These are phyloP conservation scores for Fopius arisanus DNA, from an alignment of 1,140 invertebrate genomes.

Conservation along the genomic window DNA sequence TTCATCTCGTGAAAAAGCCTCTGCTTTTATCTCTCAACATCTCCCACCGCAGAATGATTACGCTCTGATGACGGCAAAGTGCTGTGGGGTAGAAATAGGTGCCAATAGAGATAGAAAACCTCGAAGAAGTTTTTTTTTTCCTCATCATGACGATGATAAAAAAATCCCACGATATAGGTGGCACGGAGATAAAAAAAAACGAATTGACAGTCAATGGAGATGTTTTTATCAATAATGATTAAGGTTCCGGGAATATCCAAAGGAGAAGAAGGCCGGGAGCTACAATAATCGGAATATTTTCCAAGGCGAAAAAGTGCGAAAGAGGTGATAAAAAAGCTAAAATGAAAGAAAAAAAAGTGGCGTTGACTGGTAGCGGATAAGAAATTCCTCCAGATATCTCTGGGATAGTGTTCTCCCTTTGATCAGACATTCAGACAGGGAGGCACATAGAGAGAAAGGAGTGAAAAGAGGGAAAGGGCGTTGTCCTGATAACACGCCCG, in stretches of 20 bases:
- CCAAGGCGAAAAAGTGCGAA: background rate
- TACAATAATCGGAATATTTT: background rate
- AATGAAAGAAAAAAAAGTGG: background rate
- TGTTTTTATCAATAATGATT: background rate
- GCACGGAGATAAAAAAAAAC: background rate
- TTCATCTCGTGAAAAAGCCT: background rate
- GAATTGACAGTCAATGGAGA: background rate
- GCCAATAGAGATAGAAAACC: background rate
- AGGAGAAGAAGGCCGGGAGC: background rate
- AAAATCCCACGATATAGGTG: background rate
- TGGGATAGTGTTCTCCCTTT: slow-evolving; percentile 5
- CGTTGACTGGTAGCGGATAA: slow-evolving; percentile 5
- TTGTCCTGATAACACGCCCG: slow-evolving; percentile 8
- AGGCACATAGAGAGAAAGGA: background rate
- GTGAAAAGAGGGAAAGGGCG: background rate
- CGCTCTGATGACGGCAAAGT: background rate
- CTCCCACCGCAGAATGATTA: background rate
- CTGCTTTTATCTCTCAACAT: too few relatives aligned
- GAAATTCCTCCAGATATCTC: slow-evolving; percentile 2
- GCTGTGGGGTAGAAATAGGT: background rate
- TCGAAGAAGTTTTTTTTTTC: background rate
- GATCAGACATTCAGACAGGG: slow-evolving; percentile 10
- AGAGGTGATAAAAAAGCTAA: background rate
- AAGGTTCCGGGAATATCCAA: background rate
- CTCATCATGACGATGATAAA: background rate